Base-by-base conservation (phyloP, 2,113 vertebrate genomes). In the Gobius niger region DNA sequence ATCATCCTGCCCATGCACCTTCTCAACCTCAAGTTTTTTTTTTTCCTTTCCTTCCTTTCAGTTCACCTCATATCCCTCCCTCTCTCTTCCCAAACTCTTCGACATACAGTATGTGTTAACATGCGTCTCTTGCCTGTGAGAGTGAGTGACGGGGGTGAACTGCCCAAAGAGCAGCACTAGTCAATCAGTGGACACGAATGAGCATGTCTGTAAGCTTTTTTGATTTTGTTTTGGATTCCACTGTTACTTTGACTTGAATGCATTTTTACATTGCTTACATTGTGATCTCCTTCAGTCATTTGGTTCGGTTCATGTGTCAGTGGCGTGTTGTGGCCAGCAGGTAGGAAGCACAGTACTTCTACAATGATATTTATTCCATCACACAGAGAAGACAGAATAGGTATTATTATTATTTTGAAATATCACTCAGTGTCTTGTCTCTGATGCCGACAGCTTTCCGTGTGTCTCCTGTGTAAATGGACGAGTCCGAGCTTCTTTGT, bases 231-330 rank as follows among this genome's bases (percentile, higher is more conserved):
- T 90, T 91, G 80, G 82, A 86, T 72, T 72, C 94, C 93, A 92
- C 87, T 96, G 14, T 60, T 94, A 95, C 93, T 90, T 94, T 96
- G 95, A 98, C 95, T 96, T 98, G 97, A 99, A 98, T 98, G 96
- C 96, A 99, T 98, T 98, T 98, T 98, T 98, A 97, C 95, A 98
- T 97, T 96, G 96, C 96, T 96, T 95, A 85, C 87, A 87, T 88
- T 95, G 95, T 96, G 88, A 88, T 86, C 93, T 95, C 92, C 94
- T 92, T 90, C 92, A 91, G 93, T 94, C 89, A 93, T 95, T 94
- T 87, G 94, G 81, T 86, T 73, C 81, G 86, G 93, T 91, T 54
- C 93, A 93, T 94, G 95, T 96, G 93, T 95, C 94, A 96, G 91
- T 96, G 93, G 93, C 95, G 94, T 95, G 94, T 93, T 94, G 94